Evolutionary conservation across 2,113 vertebrate genomes (phyloP).

Genomic region (Phyllostomus discolor): DNA sequence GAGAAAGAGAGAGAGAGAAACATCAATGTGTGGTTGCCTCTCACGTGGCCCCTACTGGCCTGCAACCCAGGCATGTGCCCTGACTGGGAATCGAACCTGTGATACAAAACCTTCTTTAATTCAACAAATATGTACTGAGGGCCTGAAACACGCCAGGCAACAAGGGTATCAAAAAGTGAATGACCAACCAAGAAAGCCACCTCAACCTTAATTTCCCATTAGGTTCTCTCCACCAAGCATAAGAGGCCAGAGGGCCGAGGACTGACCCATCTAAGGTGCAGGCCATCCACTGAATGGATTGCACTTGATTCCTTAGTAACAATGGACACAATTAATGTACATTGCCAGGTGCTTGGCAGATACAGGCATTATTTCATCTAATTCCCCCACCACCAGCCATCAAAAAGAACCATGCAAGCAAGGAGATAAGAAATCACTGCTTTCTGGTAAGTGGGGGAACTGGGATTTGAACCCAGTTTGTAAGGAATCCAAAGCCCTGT

Average conservation of each 20-base stretch:
- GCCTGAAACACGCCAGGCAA: not conserved
- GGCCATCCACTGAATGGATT: not conserved
- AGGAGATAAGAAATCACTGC: not conserved
- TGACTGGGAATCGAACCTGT: no score
- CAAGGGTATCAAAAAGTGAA: not conserved
- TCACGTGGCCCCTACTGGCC: no score
- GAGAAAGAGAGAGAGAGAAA: no score
- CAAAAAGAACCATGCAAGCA: not conserved
- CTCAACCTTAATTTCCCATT: not conserved
- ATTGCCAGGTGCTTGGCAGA: rapidly evolving
- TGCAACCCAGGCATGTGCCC: no score
- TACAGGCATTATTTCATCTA: not conserved
- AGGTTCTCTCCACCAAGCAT: not conserved
- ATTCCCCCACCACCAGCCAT: not conserved
- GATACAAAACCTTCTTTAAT: not conserved
- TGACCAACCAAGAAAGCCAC: not conserved
- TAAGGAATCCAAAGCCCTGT: not conserved
- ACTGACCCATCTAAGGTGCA: not conserved
- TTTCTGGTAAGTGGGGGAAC: not conserved
- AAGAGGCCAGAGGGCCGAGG: not conserved
- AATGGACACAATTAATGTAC: rapidly evolving
- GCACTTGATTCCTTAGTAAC: not conserved
- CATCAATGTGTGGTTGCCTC: no score
- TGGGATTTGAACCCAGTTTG: not conserved
- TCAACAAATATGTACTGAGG: not conserved